phyloP scores from a whole-genome alignment of 2,888 invertebrate species.

The Euspilapteryx auroguttella region DNA sequence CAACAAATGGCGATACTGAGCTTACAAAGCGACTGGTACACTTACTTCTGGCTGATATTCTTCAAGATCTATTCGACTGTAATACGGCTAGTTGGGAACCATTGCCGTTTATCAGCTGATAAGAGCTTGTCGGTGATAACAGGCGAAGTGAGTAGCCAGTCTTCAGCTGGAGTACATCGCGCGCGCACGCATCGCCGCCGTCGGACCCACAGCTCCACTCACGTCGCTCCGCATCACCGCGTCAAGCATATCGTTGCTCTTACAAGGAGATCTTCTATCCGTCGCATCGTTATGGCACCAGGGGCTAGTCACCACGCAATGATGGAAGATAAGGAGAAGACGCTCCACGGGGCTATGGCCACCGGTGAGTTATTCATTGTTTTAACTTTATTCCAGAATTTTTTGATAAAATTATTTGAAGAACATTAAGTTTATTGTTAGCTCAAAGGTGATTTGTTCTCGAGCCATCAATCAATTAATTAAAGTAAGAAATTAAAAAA shows the following conservation, averaged over 20 bases:
- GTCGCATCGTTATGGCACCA: slow-evolving; percentile 60
- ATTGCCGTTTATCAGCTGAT: slow-evolving; percentile 43
- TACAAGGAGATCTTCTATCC: slow-evolving; percentile 42
- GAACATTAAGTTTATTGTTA: too few species aligned
- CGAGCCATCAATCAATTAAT: too few species aligned
- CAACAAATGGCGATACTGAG: slow-evolving; percentile 49
- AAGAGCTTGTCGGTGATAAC: slow-evolving; percentile 52
- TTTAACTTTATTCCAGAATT: too few species aligned
- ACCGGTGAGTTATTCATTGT: slow-evolving; percentile 25
- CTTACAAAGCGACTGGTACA: slow-evolving; percentile 40
- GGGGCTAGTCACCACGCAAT: slow-evolving; percentile 54
- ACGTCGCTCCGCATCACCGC: slow-evolving; percentile 32
- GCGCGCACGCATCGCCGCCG: slow-evolving; percentile 47
- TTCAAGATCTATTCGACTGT: slow-evolving; percentile 45
- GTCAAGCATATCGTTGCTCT: slow-evolving; percentile 41
- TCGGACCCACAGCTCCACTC: slow-evolving; percentile 16
- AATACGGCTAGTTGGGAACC: slow-evolving; percentile 49
- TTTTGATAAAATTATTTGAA: too few species aligned
- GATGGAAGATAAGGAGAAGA: slow-evolving; percentile 57
- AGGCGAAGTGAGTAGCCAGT: slow-evolving; percentile 37
- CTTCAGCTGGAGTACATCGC: slow-evolving; percentile 40
- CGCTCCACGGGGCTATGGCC: slow-evolving; percentile 31
- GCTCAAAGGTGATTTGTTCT: too few species aligned
- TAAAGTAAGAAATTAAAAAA: too few species aligned
- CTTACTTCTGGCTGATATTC: slow-evolving; percentile 43